A percentile compares a stretch with the other conserved stretches of the same genome.
Evolutionary conservation across 2,113 vertebrate species (phyloP).

Genomic region (Calyptomena viridis): DNA sequence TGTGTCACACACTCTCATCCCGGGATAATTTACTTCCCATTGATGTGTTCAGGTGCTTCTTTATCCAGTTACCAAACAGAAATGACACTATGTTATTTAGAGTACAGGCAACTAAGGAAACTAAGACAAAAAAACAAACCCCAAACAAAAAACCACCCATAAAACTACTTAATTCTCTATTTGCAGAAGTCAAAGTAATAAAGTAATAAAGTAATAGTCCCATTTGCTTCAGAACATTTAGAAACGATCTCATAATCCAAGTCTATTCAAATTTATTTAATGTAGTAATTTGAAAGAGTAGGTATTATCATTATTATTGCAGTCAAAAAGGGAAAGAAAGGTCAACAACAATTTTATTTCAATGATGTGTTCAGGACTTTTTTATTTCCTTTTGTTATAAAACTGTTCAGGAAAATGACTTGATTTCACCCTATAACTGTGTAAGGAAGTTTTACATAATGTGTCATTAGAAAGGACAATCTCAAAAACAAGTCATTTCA

Average conservation of each 20-base stretch:
- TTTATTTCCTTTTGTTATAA: neutral
- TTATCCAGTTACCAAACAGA: neutral
- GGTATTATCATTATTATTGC: neutral
- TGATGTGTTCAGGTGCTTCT: neutral
- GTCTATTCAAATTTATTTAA: neutral
- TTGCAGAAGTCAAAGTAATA: neutral
- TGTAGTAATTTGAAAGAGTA: neutral
- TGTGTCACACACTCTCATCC: neutral
- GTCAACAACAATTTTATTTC: neutral
- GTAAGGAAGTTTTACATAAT: neutral
- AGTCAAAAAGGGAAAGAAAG: neutral
- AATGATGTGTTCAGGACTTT: neutral
- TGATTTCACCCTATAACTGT: neutral
- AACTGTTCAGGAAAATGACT: neutral
- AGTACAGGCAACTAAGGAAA: neutral
- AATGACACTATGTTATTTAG: neutral
- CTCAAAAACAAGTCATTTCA: neutral
- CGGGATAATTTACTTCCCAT: neutral
- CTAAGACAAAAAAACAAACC: neutral
- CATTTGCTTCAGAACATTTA: neutral
- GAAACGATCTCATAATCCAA: neutral
- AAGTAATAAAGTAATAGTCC: too few relatives aligned
- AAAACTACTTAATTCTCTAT: neutral
- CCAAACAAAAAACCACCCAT: neutral
- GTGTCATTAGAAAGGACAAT: neutral